Evolutionary conservation across 2,888 invertebrate genomes (phyloP), one percentile per base, ranked within the genome.

Genomic region (Monoplex corrugatus): DNA sequence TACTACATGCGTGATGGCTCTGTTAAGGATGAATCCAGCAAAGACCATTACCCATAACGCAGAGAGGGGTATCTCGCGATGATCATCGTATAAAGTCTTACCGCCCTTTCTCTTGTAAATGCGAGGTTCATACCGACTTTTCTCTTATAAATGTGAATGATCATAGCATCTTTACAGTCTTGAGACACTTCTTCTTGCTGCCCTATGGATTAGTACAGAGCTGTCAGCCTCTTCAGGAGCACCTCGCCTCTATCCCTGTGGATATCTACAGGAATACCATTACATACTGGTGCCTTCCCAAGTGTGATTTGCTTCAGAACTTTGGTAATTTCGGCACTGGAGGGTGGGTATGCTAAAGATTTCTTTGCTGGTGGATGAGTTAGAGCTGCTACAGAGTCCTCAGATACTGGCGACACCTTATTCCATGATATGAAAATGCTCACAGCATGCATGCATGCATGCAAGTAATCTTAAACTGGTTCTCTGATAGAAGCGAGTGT

Each of bases 101-200:
- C n/a, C n/a, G n/a, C n/a, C n/a, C n/a, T n/a, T n/a, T n/a, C n/a
- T n/a, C n/a, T n/a, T n/a, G n/a, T n/a, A n/a, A n/a, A n/a, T n/a
- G n/a, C n/a, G n/a, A n/a, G n/a, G 63, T 28, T 63, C 0, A 63
- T 83, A 35, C 87, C 87, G 6, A 63, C 83, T 45, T 89, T 89
- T 19, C 68, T 57, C 68, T 89, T 80, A 72, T 89, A 89, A 44
- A 87, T 57, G 82, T 82, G 89, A 38, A 87, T 35, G 23, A 89
- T 86, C 8, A 63, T 32, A 35, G 91, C 91, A 84, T 92, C 91
- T 75, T 90, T 92, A 68, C 88, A 86, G 23, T 92, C 89, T 87
- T 92, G 90, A 19, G 90, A 91, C 19, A 90, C 45, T n/a, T 40
- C 35, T 40, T 45, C 89, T 50, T 87, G 16, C 35, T 45, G 2